These are phyloP conservation scores for Casuarius casuarius DNA, from an alignment of 2,113 vertebrate species.

Conservation along the genomic window DNA sequence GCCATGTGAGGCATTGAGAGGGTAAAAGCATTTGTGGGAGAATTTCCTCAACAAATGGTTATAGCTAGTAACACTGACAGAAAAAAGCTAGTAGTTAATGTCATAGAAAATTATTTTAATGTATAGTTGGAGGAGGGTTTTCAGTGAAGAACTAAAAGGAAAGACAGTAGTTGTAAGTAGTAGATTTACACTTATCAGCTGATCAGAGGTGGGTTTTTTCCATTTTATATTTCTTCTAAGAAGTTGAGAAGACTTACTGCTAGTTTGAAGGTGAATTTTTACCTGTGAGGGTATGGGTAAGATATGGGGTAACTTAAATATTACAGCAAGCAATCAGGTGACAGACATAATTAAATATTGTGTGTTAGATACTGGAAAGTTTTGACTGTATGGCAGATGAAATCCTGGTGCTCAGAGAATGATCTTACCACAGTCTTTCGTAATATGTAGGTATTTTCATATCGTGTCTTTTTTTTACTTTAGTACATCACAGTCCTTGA, in stretches of 20 bases:
- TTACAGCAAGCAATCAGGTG: not conserved
- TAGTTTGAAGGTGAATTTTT: not conserved
- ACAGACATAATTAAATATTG: not conserved
- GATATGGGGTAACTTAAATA: not conserved
- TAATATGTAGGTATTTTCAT: not conserved
- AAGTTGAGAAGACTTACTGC: not conserved
- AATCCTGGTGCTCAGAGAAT: not conserved
- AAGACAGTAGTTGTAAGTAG: not conserved
- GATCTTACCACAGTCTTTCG: not conserved
- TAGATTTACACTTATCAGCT: not conserved
- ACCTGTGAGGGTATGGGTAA: not conserved
- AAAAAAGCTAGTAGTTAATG: not conserved
- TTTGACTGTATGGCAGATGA: not conserved
- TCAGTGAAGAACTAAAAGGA: not conserved
- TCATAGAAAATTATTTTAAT: not conserved
- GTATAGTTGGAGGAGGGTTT: not conserved
- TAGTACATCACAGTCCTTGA: rapidly evolving
- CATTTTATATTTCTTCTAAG: not conserved
- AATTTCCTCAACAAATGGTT: not conserved
- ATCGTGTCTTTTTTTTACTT: not conserved
- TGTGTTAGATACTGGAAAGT: not conserved
- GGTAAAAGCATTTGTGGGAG: not conserved
- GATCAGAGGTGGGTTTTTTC: not conserved
- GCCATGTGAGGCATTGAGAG: not conserved
- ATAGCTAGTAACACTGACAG: not conserved